A percentile compares a stretch with the other conserved stretches of the same genome.
These are phyloP conservation scores for Alectura lathami DNA, from an alignment of 2,113 vertebrate species.

Conservation along the genomic window DNA sequence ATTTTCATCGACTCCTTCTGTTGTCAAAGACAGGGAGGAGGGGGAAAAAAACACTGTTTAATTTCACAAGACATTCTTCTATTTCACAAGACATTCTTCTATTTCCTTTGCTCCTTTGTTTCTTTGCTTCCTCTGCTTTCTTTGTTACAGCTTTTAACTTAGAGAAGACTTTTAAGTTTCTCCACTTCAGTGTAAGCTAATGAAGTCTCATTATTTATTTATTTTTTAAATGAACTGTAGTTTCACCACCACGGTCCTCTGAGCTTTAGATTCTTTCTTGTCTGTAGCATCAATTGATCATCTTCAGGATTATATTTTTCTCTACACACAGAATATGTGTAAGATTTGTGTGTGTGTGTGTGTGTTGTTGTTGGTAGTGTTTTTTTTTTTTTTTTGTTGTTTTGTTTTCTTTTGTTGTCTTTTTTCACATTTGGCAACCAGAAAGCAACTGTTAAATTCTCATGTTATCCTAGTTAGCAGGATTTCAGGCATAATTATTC, in stretches of 20 bases:
- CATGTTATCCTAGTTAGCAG: not conserved
- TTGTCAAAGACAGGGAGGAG: slow-evolving; percentile 37
- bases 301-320: not conserved
- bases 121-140: slow-evolving; percentile 50
- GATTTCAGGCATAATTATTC: not conserved
- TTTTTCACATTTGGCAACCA: not conserved
- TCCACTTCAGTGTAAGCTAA: slow-evolving; percentile 58
- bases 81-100: slow-evolving; percentile 50
- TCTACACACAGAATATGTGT: not conserved
- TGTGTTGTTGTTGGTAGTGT: not conserved
- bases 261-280: slow-evolving; percentile 22
- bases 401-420: not conserved
- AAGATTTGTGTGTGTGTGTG: not conserved
- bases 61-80: slow-evolving; percentile 62
- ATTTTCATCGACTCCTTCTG: slow-evolving; percentile 48
- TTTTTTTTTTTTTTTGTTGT: not conserved
- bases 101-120: slow-evolving; percentile 58
- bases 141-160: slow-evolving; percentile 69
- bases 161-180: slow-evolving; percentile 54
- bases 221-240: slow-evolving; percentile 61
- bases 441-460: not conserved
- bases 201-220: slow-evolving; percentile 65
- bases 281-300: slow-evolving; percentile 18
- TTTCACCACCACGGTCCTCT: slow-evolving; percentile 35
- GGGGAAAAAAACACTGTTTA: slow-evolving; percentile 22